phyloP scores from a whole-genome alignment of 2,888 invertebrate genomes.

The Drosophila diplacantha region DNA sequence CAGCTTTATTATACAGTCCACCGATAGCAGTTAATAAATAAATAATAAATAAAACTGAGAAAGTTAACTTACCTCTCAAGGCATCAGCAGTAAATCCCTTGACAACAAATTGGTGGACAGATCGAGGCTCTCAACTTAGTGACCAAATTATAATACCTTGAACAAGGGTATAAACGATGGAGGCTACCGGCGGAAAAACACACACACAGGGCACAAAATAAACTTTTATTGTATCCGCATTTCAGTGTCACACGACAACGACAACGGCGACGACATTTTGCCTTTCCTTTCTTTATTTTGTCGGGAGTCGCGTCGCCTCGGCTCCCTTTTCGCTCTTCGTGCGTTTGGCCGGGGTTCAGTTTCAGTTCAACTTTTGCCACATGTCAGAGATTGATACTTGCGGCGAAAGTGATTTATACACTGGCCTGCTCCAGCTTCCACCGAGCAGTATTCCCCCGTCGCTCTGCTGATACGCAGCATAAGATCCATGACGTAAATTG shows the following conservation, averaged over 20 bases:
- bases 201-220: conserved; percentile 36
- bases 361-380: conserved; percentile 48
- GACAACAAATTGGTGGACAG: background rate
- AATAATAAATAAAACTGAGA: background rate
- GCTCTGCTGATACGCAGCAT: conserved; percentile 28
- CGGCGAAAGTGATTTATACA: conserved; percentile 70
- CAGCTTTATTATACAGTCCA: background rate
- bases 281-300: conserved; percentile 46
- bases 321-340: conserved; percentile 12
- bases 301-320: conserved; percentile 19
- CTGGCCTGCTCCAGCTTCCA: conserved; percentile 35
- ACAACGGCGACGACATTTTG: conserved; percentile 44
- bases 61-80: background rate
- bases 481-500: conserved; percentile 62
- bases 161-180: conserved; percentile 7
- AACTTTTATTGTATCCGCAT: conserved; percentile 72
- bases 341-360: conserved; percentile 27
- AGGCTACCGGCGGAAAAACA: conserved; percentile 2
- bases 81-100: background rate
- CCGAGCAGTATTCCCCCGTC: background rate
- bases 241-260: conserved; percentile 61
- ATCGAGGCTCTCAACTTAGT: background rate
- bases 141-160: conserved; percentile 4
- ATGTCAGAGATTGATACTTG: conserved; percentile 69
- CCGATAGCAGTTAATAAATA: no score